Conservation (phyloP, 1,140 invertebrate species). For the Mercenaria mercenaria region DNA sequence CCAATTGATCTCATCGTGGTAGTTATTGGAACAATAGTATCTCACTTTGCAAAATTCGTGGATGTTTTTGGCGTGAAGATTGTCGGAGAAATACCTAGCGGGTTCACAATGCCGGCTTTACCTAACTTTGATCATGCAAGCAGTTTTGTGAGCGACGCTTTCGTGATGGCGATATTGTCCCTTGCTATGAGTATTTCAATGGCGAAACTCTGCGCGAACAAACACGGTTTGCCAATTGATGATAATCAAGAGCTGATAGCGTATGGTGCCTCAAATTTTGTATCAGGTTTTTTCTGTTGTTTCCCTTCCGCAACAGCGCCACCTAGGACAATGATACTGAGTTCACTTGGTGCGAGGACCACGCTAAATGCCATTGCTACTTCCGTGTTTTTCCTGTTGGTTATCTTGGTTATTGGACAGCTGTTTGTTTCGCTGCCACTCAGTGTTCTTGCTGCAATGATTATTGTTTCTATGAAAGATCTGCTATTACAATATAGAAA, state of each 20-base stretch:
- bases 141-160: conserved; percentile 64
- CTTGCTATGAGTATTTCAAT: conserved; percentile 84
- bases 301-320: conserved; percentile 91
- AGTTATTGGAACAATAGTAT: conserved; percentile 82
- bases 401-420: conserved; percentile 85
- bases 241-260: conserved; percentile 87
- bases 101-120: conserved; percentile 75
- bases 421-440: conserved; percentile 84
- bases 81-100: conserved; percentile 86
- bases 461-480: conserved; percentile 82
- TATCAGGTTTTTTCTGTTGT: conserved; percentile 87
- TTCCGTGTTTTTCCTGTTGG: conserved; percentile 85
- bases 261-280: conserved; percentile 85
- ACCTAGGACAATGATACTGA: conserved; percentile 90
- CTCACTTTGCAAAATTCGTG: conserved; percentile 83
- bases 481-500: conserved; percentile 90
- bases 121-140: conserved; percentile 62
- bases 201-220: conserved; percentile 85
- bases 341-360: conserved; percentile 70
- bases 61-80: conserved; percentile 83
- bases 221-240: conserved; percentile 83
- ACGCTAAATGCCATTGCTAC: conserved; percentile 83
- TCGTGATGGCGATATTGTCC: conserved; percentile 81
- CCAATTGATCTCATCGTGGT: conserved; percentile 94
- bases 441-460: conserved; percentile 83